Conservation (phyloP, 2,113 vertebrate species). For the Antechinus stuartii region DNA sequence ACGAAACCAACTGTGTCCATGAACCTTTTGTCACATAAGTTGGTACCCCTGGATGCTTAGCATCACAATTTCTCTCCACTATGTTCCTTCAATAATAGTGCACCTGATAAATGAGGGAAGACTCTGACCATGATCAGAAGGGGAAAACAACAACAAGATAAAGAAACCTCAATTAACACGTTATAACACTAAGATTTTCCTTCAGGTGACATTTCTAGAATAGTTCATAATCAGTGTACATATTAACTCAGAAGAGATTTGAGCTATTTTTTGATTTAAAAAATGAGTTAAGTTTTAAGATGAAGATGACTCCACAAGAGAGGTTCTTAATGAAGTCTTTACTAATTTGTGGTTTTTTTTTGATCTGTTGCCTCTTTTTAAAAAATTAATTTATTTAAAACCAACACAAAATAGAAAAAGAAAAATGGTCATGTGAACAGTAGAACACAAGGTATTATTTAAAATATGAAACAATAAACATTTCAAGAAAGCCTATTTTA, state of each 20-base stretch:
- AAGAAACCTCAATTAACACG: neutral
- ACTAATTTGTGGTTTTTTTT: neutral
- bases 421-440: no score
- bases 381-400: no score
- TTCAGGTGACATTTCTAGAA: neutral
- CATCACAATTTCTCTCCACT: neutral
- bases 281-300: neutral
- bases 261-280: constrained; percentile 4
- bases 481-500: no score
- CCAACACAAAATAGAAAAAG: no score
- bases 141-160: neutral
- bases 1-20: neutral
- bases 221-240: neutral
- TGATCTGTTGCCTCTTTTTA: no score
- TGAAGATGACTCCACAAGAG: neutral
- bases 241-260: neutral
- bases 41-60: neutral
- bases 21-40: neutral
- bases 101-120: neutral
- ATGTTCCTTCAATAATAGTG: neutral
- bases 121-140: neutral
- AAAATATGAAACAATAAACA: no score
- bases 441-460: no score
- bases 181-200: neutral
- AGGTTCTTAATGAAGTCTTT: neutral